Base-by-base conservation (phyloP, 1,140 invertebrate species). In the Calephelis nemesis region DNA sequence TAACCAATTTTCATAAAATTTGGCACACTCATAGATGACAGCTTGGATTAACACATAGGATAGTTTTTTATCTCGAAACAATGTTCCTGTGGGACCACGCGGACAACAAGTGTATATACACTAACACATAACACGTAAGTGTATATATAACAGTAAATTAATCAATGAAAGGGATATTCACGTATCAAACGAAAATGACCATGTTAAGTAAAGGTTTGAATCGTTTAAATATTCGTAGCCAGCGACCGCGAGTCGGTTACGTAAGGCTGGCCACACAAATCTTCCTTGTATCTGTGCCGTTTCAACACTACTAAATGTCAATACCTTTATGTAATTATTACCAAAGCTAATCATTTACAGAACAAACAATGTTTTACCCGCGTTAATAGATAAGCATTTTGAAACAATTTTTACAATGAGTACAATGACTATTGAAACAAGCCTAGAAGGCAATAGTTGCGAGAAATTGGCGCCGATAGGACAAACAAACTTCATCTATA, bases 321-420 rank as follows among this genome's bases (percentile, higher is more conserved):
- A 52, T 52, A 52, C 50, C 50, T 52, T 52, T 52, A 52, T 52
- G 50, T 52, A 52, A 52, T 52, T 52, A 52, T 52, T 52, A 52
- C 50, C 50, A 52, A 52, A 52, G 50, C 50, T 52, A 52, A 52
- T 52, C 13, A 52, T 52, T 52, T 52, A 52, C 15, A 52, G 50
- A 52, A 52, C 50, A 52, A 52, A 52, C 50, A 52, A 52, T 52
- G 13, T 8, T 52, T 52, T 52, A 52, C 13, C 9, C 50, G 50
- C 15, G 15, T 52, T 52, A 45, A 7, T 19, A 52, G 3, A 52
- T 9, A 52, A 15, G 8, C 8, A 13, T 52, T 52, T 52, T 52
- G 50, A 52, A 52, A 52, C 50, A 9, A 52, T 15, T 52, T 19
- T 52, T 12, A 52, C 13, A 52, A 52, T 12, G 15, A 7, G 7